Base-by-base conservation (phyloP, 2,797 vertebrate species). In the Poecilia gillii region DNA sequence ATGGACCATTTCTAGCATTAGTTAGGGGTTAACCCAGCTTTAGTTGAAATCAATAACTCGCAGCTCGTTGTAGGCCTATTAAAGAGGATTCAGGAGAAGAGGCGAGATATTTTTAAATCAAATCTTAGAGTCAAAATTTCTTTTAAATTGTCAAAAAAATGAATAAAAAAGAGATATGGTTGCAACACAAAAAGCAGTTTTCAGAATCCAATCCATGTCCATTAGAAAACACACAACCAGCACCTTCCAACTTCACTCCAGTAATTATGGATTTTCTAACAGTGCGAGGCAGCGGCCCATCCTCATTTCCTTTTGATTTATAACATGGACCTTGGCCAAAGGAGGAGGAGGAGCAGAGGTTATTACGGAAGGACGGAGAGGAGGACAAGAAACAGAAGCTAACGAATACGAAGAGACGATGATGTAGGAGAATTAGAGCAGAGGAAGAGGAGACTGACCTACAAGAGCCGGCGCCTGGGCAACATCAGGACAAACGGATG, bases 281-380 rank as follows among this genome's bases (percentile, higher is more conserved):
- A 72, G 74, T 82, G 59, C 71, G 64, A 72, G 36, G 79, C 31
- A 8, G 66, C 73, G 31, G n/a, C 71, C 78, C 23, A 75, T 55
- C 43, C 76, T 78, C 77, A 57, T 79, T 81, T 66, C 73, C 45
- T 4, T 80, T 39, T 84, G 85, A 90, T 91, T 88, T 90, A 91
- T 84, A 73, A 68, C 74, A 57, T 77, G 74, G 89, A 86, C 74
- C 82, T 87, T 84, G 87, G 83, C 85, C 84, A 89, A 79, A 85
- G 47, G 28, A 81, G 28, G 57, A 51, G 79, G 28, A 85, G 81
- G 83, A 79, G 78, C 78, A 43, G 70, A 79, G 81, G 72, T 45
- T 72, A 87, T 82, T 75, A 89, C 59, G 62, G 82, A 66, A 53
- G 53, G 41, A 73, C 33, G 43, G 31, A 53, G 51, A 12, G 31